Base-by-base conservation (phyloP, 2,113 vertebrate genomes). In the Gnathonemus echidnorhynchus region DNA sequence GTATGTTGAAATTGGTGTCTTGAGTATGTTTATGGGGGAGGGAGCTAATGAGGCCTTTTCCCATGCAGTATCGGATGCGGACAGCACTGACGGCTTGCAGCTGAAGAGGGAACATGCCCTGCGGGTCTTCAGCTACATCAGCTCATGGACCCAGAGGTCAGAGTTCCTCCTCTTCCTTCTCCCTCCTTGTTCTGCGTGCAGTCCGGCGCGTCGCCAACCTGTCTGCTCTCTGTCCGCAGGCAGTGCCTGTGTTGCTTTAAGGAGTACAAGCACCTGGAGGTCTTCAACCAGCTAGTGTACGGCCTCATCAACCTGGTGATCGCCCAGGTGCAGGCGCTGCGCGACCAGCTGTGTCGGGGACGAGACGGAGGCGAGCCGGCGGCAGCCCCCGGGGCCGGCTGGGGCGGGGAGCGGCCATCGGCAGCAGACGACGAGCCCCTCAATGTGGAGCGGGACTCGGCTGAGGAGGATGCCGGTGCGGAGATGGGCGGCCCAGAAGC, bases 181-280 rank as follows among this genome's bases (percentile, higher is more conserved):
- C 19, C 10, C 42, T n/a, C 45, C 39, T 24, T 46, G 19, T 46
- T 48, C 19, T 5, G 42, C 31, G 2, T 56, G 24, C 56, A 0
- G 0, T 24, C 66, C 2, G 21, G 45, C 0, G 45, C 17, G 0
- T 85, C 31, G 3, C 50, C 48, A 21, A 50, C 83, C 85, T 19
- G n/a, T 88, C 58, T 84, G 31, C 91, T 92, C 92, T 88, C 92
- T 95, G 88, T 93, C 92, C 95, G 1, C 93, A 99, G 98, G 93
- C 98, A 99, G 94, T 99, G 98, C 97, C 96, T 99, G 49, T 99
- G 98, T 97, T 99, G 98, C 96, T 99, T 99, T 96, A 99, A 99
- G 95, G 98, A 99, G 94, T 99, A 99, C 96, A 99, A 99, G 94
- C 98, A 99, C 95, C 95, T 99, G 96, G 98, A 99, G 95, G 97